Evolutionary conservation across 1,140 invertebrate genomes (phyloP).

Genomic region (Drosophila pruinosa): DNA sequence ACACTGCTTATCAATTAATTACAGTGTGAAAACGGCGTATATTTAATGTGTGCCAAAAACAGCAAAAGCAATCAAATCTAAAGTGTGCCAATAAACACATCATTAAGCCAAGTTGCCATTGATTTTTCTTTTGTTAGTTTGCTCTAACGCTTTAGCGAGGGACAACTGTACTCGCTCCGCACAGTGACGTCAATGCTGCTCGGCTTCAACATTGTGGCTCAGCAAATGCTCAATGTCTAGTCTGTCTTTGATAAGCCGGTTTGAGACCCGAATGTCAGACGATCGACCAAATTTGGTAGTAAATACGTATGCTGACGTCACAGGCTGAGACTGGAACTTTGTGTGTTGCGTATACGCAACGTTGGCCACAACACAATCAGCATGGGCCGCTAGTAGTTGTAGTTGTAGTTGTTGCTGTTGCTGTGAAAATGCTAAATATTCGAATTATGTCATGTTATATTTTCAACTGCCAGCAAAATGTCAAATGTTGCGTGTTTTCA

Average conservation of each 20-base stretch:
- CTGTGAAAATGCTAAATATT: conserved; percentile 35
- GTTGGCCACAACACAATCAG: conserved; percentile 6
- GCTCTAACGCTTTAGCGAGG: not conserved
- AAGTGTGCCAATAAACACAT: too few species aligned
- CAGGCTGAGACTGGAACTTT: not conserved
- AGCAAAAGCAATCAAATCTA: too few species aligned
- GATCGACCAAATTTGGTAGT: conserved; percentile 72
- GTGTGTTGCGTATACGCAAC: conserved; percentile 29
- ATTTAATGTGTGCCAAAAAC: too few species aligned
- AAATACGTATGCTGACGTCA: conserved; percentile 58
- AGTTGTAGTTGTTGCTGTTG: not conserved
- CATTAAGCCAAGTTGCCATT: too few species aligned
- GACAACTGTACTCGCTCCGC: not conserved
- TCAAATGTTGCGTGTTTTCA: conserved; percentile 71
- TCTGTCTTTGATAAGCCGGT: conserved; percentile 56
- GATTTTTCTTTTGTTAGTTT: not conserved
- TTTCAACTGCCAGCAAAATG: conserved; percentile 52
- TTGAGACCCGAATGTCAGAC: too few species aligned
- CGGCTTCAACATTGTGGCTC: not conserved
- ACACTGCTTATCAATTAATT: too few species aligned
- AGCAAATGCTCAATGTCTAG: not conserved
- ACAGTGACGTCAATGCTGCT: conserved; percentile 57
- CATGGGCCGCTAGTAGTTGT: not conserved
- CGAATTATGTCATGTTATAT: conserved; percentile 68
- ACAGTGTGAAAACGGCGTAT: too few species aligned